Evolutionary conservation across 1,140 invertebrate species (phyloP).

Genomic region (Asbolus verrucosus): DNA sequence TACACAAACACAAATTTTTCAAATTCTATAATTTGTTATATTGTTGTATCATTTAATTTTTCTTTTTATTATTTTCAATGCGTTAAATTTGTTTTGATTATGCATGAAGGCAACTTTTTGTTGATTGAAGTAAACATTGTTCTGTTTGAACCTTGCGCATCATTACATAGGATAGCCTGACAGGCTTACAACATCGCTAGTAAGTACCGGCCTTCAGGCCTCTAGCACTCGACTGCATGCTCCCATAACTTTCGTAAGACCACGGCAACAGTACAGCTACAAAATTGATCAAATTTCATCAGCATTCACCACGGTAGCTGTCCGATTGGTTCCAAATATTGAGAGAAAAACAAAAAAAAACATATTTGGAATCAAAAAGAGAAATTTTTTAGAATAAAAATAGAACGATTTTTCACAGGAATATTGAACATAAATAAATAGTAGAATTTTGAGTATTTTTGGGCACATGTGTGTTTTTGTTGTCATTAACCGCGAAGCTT

Average conservation of each 20-base stretch:
- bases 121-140: slow-evolving; percentile 68
- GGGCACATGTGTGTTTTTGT: slow-evolving; percentile 37
- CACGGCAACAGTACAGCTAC: slow-evolving; percentile 28
- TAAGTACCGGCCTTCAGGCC: slow-evolving; percentile 70
- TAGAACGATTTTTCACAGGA: slow-evolving; percentile 10
- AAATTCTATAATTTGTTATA: no score
- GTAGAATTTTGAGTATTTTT: slow-evolving; percentile 31
- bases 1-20: no score
- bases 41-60: no score
- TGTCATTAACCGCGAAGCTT: neutral
- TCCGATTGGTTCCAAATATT: slow-evolving; percentile 32
- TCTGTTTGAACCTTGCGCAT: slow-evolving; percentile 75
- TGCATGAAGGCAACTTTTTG: slow-evolving; percentile 55
- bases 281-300: neutral
- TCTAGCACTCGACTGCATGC: slow-evolving; percentile 60
- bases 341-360: no score
- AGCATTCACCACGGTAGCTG: slow-evolving; percentile 31
- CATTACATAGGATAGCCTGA: slow-evolving; percentile 76
- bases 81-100: slow-evolving; percentile 30
- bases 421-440: neutral
- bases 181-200: slow-evolving; percentile 71
- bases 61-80: no score
- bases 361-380: slow-evolving; percentile 1
- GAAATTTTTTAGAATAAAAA: neutral
- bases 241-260: slow-evolving; percentile 43